Base-by-base conservation (phyloP, 1,140 invertebrate genomes). In the Heterodera schachtii region DNA sequence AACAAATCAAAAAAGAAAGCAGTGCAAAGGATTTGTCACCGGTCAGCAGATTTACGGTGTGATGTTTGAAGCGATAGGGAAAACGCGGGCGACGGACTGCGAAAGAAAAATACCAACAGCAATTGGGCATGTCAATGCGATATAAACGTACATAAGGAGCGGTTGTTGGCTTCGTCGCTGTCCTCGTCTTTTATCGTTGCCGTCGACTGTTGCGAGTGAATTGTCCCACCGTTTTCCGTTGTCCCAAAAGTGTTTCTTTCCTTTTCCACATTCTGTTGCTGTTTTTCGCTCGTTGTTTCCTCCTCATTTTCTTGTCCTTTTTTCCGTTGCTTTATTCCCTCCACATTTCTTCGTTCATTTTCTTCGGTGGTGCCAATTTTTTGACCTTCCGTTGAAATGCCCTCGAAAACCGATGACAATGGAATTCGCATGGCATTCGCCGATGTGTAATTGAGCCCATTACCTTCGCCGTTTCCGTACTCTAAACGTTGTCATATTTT, bases 41-140 rank as follows among this genome's bases (percentile, higher is more conserved):
- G 75, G 87, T 81, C 41, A 89, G 81, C 13, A 89, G 75, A 77
- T 90, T 90, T 13, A 90, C 88, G 13, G 88, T 89, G 79, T 89
- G 89, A 80, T 89, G 88, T 79, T 89, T 89, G 87, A 89, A 89
- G 47, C 87, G 85, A 81, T 89, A 89, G 19, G 88, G 88, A 75
- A 90, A 89, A 73, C 89, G 86, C 41, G 88, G 86, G 31, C 87
- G 79, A 31, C 88, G 80, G 16, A 80, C 84, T 84, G 44, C 52
- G 57, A 64, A 41, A 77, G 21, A 9, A 79, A 76, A 60, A 57
- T 76, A n/a, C n/a, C 47, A n/a, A 11, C 11, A 16, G 46, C 31
- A 31, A 19, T 64, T 43, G 75, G 49, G 11, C 47, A 76, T 76
- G 5, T 67, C 43, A 13, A 0, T 41, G 3, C n/a, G 8, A 41